Percentiles rank a stretch among this genome's conserved stretches.
phyloP scores from a whole-genome alignment of 2,797 vertebrate genomes.

The Callimico goeldii region DNA sequence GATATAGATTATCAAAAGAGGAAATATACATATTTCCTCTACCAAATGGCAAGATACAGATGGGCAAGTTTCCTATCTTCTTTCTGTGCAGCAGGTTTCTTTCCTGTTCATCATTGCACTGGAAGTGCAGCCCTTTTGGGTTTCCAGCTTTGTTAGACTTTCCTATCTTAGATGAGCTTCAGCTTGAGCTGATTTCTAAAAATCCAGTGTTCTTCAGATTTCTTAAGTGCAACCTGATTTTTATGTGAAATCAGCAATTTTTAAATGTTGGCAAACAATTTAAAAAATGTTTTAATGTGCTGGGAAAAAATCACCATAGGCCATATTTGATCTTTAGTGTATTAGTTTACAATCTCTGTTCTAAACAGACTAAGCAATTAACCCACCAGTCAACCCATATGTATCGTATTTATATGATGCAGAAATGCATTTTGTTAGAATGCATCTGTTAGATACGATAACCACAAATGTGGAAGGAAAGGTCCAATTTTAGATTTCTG shows the following conservation, averaged over 20 bases:
- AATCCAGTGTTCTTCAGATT: background rate
- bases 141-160: background rate
- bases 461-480: background rate
- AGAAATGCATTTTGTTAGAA: background rate
- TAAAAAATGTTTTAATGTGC: background rate
- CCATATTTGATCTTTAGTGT: background rate
- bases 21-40: background rate
- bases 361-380: background rate
- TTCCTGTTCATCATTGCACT: background rate
- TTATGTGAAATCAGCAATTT: conserved; percentile 37
- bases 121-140: background rate
- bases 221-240: background rate
- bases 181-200: background rate
- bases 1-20: background rate
- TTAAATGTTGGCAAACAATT: background rate
- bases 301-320: background rate
- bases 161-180: background rate
- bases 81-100: background rate
- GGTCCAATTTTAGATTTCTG: background rate
- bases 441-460: background rate
- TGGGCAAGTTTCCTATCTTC: background rate
- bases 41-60: background rate
- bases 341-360: background rate
- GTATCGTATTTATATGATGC: background rate
- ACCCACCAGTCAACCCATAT: background rate